Evolutionary conservation across 2,113 vertebrate genomes (phyloP).

Genomic region (Tragulus kanchil): DNA sequence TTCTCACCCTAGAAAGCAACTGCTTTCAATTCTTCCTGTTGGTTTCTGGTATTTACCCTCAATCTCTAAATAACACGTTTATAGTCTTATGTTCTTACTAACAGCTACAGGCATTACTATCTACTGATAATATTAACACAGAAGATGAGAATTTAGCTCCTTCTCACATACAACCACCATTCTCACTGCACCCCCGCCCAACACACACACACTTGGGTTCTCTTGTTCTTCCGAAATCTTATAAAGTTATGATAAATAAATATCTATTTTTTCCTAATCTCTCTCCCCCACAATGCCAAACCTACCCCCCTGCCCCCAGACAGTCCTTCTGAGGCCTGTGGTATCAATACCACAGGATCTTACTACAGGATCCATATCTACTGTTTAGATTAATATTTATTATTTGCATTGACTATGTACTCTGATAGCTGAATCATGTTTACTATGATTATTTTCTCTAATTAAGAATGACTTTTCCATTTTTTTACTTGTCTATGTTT

Average conservation of each 20-base stretch:
- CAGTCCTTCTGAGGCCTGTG: not conserved
- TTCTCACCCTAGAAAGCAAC: not conserved
- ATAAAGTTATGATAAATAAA: not conserved
- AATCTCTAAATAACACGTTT: not conserved
- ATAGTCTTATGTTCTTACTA: not conserved
- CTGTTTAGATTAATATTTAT: not conserved
- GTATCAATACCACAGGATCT: not conserved
- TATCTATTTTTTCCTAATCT: not conserved
- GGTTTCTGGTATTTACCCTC: not conserved
- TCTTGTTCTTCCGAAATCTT: not conserved
- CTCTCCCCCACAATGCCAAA: not conserved
- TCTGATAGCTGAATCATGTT: not conserved
- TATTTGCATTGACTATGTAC: not conserved
- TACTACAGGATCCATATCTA: not conserved
- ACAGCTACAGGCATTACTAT: not conserved
- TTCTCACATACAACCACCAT: not conserved
- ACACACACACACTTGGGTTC: not conserved
- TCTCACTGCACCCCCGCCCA: not conserved
- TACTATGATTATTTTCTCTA: not conserved
- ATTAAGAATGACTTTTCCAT: not conserved
- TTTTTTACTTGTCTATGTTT: not conserved
- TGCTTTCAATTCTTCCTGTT: not conserved
- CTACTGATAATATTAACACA: not conserved
- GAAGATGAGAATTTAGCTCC: conserved; percentile 3
- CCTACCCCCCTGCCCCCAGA: too few relatives aligned